Base-by-base conservation (phyloP, 2,888 invertebrate genomes). In the Sacculina carcini region DNA sequence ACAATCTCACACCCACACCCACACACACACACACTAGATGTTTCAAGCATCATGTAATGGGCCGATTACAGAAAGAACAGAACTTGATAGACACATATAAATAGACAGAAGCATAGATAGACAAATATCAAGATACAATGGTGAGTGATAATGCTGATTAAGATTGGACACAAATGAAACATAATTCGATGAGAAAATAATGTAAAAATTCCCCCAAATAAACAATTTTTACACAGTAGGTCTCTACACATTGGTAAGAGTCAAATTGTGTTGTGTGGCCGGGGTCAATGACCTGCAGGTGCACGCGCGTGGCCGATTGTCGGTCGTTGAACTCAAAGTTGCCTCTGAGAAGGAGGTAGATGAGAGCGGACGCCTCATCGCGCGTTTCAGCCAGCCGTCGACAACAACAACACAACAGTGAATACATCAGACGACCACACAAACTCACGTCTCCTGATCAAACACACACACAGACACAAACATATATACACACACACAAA, bases 311-410 rank as follows among this genome's bases (percentile, higher is more conserved):
- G 55, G 90, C 71, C 53, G 80, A 81, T 58, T 81, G 81, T 36
- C 80, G 74, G 50, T 77, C 73, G 46, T 79, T 81, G 63, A 83
- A 85, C 62, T 90, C 87, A 68, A 84, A 92, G 69, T 90, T 90
- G 62, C 84, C 84, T 57, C 89, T 73, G 89, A 92, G 89, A 31
- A 92, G 71, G 49, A 89, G 70, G 67, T 90, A 92, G 2, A 92
- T 70, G 26, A 89, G 77, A 44, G 87, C 87, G 60, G 87, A 87
- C 0, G 90, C 83, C 64, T 90, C 90, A 60, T 85, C 82, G 21
- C 90, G 73, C 50, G 87, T 76, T 53, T 78, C 77, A 39, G 79
- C 76, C 57, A 89, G 72, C 56, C 85, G 77, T 60, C 85, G 84
- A 64, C 79, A 87, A 63, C 87, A 89, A 60, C 84, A 79, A 55